Base-by-base conservation (phyloP, 2,113 vertebrate genomes). In the Tiliqua scincoides region DNA sequence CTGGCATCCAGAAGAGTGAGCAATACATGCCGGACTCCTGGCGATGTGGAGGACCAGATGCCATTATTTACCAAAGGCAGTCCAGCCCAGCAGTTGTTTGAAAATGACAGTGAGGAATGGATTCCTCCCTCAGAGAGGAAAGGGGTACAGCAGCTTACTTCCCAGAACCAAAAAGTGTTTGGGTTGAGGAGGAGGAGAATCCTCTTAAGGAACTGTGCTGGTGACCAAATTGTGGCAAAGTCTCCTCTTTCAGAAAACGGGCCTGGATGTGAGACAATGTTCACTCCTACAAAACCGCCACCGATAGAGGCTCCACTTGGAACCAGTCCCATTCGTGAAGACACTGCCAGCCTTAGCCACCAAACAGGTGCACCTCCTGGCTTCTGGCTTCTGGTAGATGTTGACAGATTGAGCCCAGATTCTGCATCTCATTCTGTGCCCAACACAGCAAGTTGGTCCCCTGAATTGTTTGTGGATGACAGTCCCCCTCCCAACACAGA, bases 391-490 rank as follows among this genome's bases (percentile, higher is more conserved):
- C 75, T 91, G 90, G 79, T 43, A 82, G 92, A 5, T 9, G 30
- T 35, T 88, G 37, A 83, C 18, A 88, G 62, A 70, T 80, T 27
- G 87, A 35, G 1, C 72, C 43, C 79, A 75, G 82, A 85, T 14
- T 1, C 3, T 79, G 70, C 84, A 54, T 59, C 70, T 89, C 40
- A 7, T 2, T 62, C 81, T 52, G 14, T 25, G 4, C 2, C n/a
- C 85, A 1, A 88, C 4, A 32, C 83, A 59, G 0, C 63, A 62
- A 78, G 54, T 35, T 98, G 96, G 96, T 98, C 97, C 73, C 96
- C 95, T 8, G 97, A 97, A 82, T 91, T 98, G 57, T 98, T 98
- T 90, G 87, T 85, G 62, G 80, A 73, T 79, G 85, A 85, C 75
- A 54, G 21, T 83, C 43, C 78, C n/a, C 86, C 92, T 8, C 82